Conservation (phyloP, 2,113 vertebrate species). For the Melanerpes formicivorus region DNA sequence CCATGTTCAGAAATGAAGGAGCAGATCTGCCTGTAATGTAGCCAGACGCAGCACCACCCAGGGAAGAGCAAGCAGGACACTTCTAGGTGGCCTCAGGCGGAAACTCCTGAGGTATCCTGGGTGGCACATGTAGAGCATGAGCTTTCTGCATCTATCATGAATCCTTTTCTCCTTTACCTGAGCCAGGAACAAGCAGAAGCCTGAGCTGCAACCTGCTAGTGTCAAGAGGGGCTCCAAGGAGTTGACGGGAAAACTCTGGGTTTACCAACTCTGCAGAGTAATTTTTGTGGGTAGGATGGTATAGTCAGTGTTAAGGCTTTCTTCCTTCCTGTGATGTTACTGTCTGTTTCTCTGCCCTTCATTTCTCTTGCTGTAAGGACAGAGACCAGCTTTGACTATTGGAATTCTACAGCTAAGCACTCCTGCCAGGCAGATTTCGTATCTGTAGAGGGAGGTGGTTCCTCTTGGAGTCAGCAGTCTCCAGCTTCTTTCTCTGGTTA, state of each 20-base stretch:
- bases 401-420: background rate
- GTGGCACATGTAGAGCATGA: background rate
- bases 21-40: background rate
- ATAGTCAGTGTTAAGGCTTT: background rate
- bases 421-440: background rate
- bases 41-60: background rate
- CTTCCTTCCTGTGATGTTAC: background rate
- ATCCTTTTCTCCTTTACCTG: background rate
- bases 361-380: background rate
- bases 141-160: background rate
- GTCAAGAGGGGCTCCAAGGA: background rate
- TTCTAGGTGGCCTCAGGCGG: background rate
- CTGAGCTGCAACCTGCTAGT: background rate
- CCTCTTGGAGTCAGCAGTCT: background rate
- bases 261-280: background rate
- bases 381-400: background rate
- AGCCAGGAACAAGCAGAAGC: fast-evolving
- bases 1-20: background rate
- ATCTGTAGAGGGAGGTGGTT: background rate
- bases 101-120: background rate
- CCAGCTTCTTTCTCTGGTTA: background rate
- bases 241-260: fast-evolving
- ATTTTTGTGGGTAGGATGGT: background rate
- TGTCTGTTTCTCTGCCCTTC: background rate
- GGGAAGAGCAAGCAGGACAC: background rate